Percentiles rank a stretch among this genome's conserved stretches.
Evolutionary conservation across 2,888 invertebrate genomes (phyloP).

Genomic region (Pachydiplax longipennis): DNA sequence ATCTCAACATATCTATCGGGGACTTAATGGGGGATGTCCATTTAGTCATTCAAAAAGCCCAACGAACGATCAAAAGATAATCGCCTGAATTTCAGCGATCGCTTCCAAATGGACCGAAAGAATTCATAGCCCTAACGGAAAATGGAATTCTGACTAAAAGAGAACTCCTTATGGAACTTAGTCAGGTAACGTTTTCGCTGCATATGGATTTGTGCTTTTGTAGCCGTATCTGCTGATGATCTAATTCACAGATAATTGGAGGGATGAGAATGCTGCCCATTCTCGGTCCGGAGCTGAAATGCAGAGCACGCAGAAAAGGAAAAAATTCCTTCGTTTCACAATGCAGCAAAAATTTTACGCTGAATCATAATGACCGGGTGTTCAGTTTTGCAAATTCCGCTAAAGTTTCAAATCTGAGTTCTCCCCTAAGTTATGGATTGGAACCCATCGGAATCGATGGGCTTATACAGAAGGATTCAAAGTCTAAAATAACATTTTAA

Average conservation of each 20-base stretch:
- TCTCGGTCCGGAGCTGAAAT: not conserved
- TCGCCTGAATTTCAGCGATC: not conserved
- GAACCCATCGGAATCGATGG: no score
- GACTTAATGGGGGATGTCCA: not conserved
- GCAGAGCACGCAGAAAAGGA: not conserved
- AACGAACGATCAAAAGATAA: not conserved
- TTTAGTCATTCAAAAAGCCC: not conserved
- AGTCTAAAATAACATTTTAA: no score
- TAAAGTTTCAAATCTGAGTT: not conserved
- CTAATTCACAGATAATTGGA: not conserved
- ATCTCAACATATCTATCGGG: not conserved
- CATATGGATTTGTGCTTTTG: not conserved
- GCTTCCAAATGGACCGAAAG: not conserved
- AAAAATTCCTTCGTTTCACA: not conserved
- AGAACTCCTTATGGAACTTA: not conserved
- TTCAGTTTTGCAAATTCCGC: not conserved
- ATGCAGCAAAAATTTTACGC: not conserved
- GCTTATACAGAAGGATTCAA: no score
- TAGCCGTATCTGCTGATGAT: not conserved
- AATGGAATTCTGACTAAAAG: not conserved
- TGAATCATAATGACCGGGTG: not conserved
- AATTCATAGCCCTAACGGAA: not conserved
- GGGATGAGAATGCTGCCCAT: not conserved
- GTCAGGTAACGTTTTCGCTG: not conserved
- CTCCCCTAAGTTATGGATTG: no score